Conservation (phyloP, 2,888 invertebrate genomes). For the Brachyptera putata region DNA sequence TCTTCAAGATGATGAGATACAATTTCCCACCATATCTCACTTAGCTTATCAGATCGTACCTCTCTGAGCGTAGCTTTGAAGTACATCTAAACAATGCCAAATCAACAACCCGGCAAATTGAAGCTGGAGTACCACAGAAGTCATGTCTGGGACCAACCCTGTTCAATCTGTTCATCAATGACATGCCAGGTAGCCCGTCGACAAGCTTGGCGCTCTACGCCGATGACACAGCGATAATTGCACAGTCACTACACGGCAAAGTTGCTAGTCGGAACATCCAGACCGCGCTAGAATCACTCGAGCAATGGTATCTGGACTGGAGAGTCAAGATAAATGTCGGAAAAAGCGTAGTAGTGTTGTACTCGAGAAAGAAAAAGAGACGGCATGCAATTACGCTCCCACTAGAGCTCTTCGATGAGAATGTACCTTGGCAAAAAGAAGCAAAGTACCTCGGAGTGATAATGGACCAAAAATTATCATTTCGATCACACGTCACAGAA, state of each 20-base stretch:
- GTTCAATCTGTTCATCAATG: not conserved
- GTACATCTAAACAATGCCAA: not conserved
- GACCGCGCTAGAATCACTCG: not conserved
- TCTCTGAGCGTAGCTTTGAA: not conserved
- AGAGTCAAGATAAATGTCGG: not conserved
- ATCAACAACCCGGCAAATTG: not conserved
- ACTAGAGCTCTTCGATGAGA: not conserved
- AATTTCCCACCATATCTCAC: not conserved
- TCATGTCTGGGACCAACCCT: not conserved
- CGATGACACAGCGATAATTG: not conserved
- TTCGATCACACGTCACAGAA: not conserved
- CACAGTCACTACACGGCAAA: not conserved
- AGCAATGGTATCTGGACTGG: not conserved
- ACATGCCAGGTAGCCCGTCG: not conserved
- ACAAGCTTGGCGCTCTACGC: not conserved
- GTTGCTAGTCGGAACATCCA: not conserved
- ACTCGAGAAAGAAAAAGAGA: too few species aligned
- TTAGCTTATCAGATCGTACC: not conserved
- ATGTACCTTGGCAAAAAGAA: not conserved
- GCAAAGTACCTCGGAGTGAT: not conserved
- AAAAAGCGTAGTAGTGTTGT: not conserved
- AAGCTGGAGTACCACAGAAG: not conserved
- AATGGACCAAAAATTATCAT: not conserved
- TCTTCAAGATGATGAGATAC: conserved; percentile 35
- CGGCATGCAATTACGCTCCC: too few species aligned